A percentile compares a stretch with the other conserved stretches of the same genome.
phyloP scores from a whole-genome alignment of 2,797 vertebrate species.

The Anomalospiza imberbis region DNA sequence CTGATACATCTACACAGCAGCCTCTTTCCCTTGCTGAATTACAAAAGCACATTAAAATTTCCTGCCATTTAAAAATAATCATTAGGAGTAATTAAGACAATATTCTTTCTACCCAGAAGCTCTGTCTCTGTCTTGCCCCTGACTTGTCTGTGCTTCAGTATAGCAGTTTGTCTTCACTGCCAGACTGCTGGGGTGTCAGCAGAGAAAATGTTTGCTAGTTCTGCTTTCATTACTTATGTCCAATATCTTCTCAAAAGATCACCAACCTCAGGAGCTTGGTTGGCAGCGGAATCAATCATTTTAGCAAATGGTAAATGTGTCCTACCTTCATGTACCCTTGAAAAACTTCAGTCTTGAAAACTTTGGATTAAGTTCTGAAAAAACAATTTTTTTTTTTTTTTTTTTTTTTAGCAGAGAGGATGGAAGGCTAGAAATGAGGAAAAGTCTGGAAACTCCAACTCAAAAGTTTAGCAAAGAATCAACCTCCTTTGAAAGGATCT shows the following conservation, averaged over 20 bases:
- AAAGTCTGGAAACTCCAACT: background rate
- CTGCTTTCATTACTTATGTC: background rate
- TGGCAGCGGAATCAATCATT: background rate
- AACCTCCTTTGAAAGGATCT: background rate
- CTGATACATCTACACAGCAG: background rate
- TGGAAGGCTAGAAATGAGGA: background rate
- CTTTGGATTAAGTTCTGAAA: background rate
- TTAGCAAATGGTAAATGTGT: background rate
- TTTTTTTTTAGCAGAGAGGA: background rate
- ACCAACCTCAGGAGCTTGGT: background rate
- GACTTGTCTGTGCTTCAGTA: background rate
- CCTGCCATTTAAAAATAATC: constrained; percentile 56
- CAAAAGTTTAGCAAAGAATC: background rate
- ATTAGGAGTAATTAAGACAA: constrained; percentile 1
- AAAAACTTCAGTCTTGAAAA: background rate
- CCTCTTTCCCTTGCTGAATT: constrained; percentile 16
- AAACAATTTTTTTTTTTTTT: too few species aligned
- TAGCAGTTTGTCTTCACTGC: background rate
- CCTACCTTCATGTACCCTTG: background rate
- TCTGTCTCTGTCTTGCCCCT: background rate
- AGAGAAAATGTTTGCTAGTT: background rate
- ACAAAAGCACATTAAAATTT: constrained; percentile 39
- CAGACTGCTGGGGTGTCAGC: background rate
- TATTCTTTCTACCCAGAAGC: background rate
- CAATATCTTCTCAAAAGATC: background rate